Base-by-base conservation (phyloP, 2,888 invertebrate genomes). In the Drosophila cognata region DNA sequence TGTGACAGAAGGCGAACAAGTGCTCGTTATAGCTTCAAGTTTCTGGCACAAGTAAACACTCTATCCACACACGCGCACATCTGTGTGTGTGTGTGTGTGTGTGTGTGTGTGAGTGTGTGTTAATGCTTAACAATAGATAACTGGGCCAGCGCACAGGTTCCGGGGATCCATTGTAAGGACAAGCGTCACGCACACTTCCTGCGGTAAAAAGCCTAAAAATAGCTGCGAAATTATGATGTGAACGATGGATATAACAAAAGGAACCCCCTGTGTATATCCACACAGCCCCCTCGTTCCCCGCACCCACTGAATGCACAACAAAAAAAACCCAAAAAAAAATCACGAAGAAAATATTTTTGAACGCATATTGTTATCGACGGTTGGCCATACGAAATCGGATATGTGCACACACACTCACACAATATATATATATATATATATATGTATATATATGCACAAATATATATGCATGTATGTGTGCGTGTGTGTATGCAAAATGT, bases 291-390 rank as follows among this genome's bases (percentile, higher is more conserved):
- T 38, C 48, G 28, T 8, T 13, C 21, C 29, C 33, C n/a, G n/a
- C 6, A 25, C 28, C 3, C 29, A 11, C 4, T 21, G 10, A 21
- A 25, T 5, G 18, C 46, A 10, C 50, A 38, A 3, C 16, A 21
- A 13, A 56, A 29, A 51, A 10, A 31, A 36, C 16, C 11, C 18
- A 31, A 35, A n/a, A 25, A 25, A 57, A 62, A 65, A 52, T 25
- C 28, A 52, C 28, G 21, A 56, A 38, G 43, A 55, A 29, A 36
- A 21, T n/a, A n/a, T n/a, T 53, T 83, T 75, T 57, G 70, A 81
- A 83, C 89, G 84, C 89, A 86, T 88, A 86, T 88, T 88, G 84
- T 86, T 88, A 84, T 86, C 89, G 87, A 83, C 61, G 80, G 70
- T 77, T 61, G 77, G 58, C 36, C 59, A 66, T 66, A 67, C 72